Evolutionary conservation across 2,888 invertebrate species (phyloP), one percentile per base, ranked within the genome.

Genomic region (Hydrotaea cyrtoneurina): DNA sequence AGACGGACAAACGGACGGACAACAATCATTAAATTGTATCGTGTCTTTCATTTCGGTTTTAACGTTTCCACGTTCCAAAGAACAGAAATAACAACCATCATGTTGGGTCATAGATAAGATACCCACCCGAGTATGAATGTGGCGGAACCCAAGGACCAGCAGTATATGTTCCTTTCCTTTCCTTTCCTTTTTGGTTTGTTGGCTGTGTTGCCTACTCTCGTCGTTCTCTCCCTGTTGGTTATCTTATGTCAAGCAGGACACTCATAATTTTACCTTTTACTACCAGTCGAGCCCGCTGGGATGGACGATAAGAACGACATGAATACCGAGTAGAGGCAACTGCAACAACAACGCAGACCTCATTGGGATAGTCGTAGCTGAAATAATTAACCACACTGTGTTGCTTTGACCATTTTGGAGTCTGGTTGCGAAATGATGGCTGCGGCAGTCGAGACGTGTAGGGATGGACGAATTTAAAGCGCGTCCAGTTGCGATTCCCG

Each of bases 381-480:
- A 81, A 84, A 81, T 84, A 84, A 84, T 84, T 84, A 84, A 84
- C 84, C 84, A 73, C 72, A 75, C 72, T 43, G 71, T 78, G 80
- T 78, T 43, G 72, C 50, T 72, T 23, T 57, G 43, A 64, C 43
- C 43, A n/a, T 46, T 36, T 76, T 57, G 66, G 31, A 59, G 46
- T 62, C 36, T 75, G 50, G 31, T 13, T 57, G 23, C 3, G 4
- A 21, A 55, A 21, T 55, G 21, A 31, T 31, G 31, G 31, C n/a
- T n/a, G 31, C 31, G n/a, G n/a, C 0, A 21, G 19, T 13, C 5
- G 21, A 21, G n/a, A n/a, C n/a, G n/a, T 10, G 26, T 74, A 15
- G 26, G 53, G 2, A 50, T 15, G 43, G 64, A 8, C 39, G 4
- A 66, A 2, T 66, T 39, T 43, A 39, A 66, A 43, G 19, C 13